phyloP scores from a whole-genome alignment of 64 coral and sea anemone species.

The Pocillopora verrucosa region DNA sequence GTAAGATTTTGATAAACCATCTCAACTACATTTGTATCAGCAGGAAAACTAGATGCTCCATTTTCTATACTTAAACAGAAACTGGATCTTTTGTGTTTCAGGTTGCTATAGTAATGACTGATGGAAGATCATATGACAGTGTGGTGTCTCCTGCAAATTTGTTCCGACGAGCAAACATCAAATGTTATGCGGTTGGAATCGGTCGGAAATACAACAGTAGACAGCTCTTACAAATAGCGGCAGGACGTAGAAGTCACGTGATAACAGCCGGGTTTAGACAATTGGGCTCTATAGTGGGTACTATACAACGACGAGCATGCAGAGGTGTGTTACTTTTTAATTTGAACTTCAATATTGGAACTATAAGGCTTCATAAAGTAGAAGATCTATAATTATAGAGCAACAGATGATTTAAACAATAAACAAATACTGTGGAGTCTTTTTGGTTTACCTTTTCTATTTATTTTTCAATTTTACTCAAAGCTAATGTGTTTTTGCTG shows the following conservation, averaged over 20 bases:
- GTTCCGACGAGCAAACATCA: conserved; percentile 19
- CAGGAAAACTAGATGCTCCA: no score
- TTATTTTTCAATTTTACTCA: neutral
- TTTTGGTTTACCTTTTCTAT: neutral
- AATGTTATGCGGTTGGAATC: conserved; percentile 45
- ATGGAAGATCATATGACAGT: conserved; percentile 47
- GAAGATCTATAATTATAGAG: no score
- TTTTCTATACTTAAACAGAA: no score
- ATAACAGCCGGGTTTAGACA: conserved; percentile 56
- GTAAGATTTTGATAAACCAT: no score
- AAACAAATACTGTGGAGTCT: neutral
- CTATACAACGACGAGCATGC: conserved; percentile 49
- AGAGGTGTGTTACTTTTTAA: no score
- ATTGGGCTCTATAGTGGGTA: conserved; percentile 28
- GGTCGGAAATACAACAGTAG: conserved; percentile 44
- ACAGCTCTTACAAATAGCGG: conserved; percentile 47
- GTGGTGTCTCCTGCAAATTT: neutral
- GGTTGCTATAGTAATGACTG: conserved; percentile 60
- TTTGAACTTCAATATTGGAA: no score
- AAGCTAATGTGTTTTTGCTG: neutral
- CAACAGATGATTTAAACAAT: neutral
- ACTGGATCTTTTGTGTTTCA: neutral
- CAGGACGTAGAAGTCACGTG: conserved; percentile 40
- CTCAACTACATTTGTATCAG: no score
- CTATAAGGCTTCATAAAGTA: no score